Evolutionary conservation across 2,888 invertebrate species (phyloP).

Genomic region (Pharmacophagus antenor): DNA sequence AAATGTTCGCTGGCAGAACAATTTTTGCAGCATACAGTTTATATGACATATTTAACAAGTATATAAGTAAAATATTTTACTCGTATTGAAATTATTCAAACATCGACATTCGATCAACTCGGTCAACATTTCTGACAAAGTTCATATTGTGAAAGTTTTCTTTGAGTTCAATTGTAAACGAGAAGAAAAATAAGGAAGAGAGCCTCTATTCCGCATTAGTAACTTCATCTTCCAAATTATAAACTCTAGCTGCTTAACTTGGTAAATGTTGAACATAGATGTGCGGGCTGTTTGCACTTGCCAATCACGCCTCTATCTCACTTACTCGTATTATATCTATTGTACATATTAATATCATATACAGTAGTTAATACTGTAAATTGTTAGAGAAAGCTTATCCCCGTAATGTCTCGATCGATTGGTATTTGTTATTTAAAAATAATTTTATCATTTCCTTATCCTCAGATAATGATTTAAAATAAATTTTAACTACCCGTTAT

Average conservation of each 20-base stretch:
- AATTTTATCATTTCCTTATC: neutral
- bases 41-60: too few species aligned
- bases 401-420: neutral
- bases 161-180: neutral
- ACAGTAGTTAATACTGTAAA: neutral
- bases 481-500: too few species aligned
- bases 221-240: neutral
- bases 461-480: too few species aligned
- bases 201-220: neutral
- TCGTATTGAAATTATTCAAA: neutral
- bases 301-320: neutral
- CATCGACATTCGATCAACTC: neutral
- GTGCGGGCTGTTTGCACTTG: conserved; percentile 7
- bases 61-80: too few species aligned
- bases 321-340: neutral
- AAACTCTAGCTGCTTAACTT: conserved; percentile 2
- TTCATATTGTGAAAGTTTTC: conserved; percentile 1
- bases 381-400: neutral
- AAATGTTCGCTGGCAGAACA: too few species aligned
- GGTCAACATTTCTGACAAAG: neutral
- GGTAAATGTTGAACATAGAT: conserved; percentile 3
- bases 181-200: neutral
- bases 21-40: too few species aligned
- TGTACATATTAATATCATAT: neutral
- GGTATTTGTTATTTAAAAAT: neutral